phyloP scores from a whole-genome alignment of 1,140 invertebrate genomes.

The Bombus affinis region DNA sequence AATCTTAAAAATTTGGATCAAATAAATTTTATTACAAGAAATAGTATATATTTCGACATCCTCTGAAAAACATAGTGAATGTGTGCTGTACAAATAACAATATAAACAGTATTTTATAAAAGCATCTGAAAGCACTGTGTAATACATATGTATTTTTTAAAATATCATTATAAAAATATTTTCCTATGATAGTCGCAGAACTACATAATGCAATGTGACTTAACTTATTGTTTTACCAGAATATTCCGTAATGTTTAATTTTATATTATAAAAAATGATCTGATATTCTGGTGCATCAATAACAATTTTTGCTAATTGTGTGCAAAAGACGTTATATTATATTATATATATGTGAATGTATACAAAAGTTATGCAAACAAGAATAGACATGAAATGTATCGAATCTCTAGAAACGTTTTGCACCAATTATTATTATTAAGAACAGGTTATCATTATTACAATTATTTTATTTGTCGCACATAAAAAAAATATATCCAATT shows the following conservation, averaged over 20 bases:
- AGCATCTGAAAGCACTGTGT: slow-evolving; percentile 40
- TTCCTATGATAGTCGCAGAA: slow-evolving; percentile 9
- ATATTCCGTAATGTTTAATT: not conserved
- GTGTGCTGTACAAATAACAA: slow-evolving; percentile 58
- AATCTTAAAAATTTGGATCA: not conserved
- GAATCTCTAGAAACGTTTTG: slow-evolving; percentile 16
- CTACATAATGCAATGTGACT: slow-evolving; percentile 10
- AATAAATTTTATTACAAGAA: slow-evolving; percentile 48
- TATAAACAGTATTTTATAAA: slow-evolving; percentile 44
- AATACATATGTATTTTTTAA: slow-evolving; percentile 28
- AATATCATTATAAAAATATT: slow-evolving; percentile 46
- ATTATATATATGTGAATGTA: too few relatives aligned
- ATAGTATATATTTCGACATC: slow-evolving; percentile 23
- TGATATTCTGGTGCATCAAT: not conserved
- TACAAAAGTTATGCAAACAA: slow-evolving; percentile 4
- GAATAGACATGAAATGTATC: not conserved
- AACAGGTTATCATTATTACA: slow-evolving; percentile 17
- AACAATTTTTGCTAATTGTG: not conserved
- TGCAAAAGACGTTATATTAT: not conserved
- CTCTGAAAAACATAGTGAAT: slow-evolving; percentile 21
- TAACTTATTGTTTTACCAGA: slow-evolving; percentile 3
- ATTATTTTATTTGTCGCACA: not conserved
- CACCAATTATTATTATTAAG: slow-evolving; percentile 17
- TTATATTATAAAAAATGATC: not conserved
- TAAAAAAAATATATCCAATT: slow-evolving; percentile 22